A percentile compares a stretch with the other conserved stretches of the same genome.
phyloP scores from a whole-genome alignment of 92 coral and sea anemone genomes.

The Phenganax subtilis region DNA sequence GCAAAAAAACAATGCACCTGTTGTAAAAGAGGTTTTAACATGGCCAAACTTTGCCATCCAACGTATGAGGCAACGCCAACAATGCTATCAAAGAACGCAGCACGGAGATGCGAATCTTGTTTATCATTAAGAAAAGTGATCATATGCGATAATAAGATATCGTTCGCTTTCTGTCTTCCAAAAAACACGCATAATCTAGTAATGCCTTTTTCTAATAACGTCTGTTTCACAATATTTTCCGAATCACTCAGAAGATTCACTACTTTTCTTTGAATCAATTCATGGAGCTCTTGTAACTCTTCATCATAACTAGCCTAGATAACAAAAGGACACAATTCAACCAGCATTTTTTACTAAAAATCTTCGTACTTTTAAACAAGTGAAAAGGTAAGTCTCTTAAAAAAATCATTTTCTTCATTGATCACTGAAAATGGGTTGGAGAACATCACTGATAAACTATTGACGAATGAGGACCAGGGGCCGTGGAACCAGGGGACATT shows the following conservation, averaged over 20 bases:
- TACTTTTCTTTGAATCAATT: constrained; percentile 87
- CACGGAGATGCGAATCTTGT: constrained; percentile 94
- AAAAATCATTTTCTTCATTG: too few species aligned
- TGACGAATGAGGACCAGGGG: too few species aligned
- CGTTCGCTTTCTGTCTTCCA: constrained; percentile 97
- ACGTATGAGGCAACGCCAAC: constrained; percentile 98
- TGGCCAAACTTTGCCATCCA: constrained; percentile 98
- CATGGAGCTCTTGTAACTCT: constrained; percentile 91
- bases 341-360: not conserved
- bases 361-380: too few species aligned
- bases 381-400: too few species aligned
- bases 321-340: not conserved
- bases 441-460: too few species aligned
- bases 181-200: constrained; percentile 93
- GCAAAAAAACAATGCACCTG: constrained; percentile 52
- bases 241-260: constrained; percentile 90
- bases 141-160: constrained; percentile 89
- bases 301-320: constrained; percentile 83
- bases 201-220: constrained; percentile 89
- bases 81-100: constrained; percentile 92
- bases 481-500: too few species aligned
- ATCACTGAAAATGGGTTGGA: too few species aligned
- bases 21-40: constrained; percentile 84
- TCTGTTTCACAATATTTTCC: constrained; percentile 91
- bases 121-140: constrained; percentile 93